A percentile compares a stretch with the other conserved stretches of the same genome.
Conservation (phyloP, 2,113 vertebrate species). For the Sporophila hypoxantha region DNA sequence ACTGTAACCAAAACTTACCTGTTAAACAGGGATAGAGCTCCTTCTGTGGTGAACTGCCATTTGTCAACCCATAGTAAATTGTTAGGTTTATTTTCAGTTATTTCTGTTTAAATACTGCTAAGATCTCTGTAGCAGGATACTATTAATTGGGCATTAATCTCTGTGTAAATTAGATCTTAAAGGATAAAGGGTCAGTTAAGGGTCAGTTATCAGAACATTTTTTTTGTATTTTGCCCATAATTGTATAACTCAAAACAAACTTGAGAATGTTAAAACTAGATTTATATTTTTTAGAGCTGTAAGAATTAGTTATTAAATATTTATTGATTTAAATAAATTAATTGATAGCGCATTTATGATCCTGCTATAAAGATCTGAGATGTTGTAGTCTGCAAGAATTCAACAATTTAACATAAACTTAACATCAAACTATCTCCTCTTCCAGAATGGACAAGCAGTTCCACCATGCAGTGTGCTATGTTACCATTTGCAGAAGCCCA, state of each 20-base stretch:
- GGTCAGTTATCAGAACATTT: background rate
- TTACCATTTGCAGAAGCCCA: conserved; percentile 67
- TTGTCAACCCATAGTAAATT: background rate
- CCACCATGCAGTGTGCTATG: background rate
- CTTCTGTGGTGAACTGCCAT: background rate
- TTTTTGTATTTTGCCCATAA: background rate
- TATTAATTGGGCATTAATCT: background rate
- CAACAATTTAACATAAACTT: background rate
- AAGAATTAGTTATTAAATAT: background rate
- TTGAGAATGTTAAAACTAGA: background rate
- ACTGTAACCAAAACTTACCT: background rate
- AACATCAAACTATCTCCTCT: background rate
- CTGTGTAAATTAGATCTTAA: background rate
- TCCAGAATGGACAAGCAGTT: background rate
- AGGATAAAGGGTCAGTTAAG: background rate
- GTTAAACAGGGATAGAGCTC: background rate
- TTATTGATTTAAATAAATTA: background rate
- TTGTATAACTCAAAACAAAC: background rate
- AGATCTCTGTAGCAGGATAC: background rate
- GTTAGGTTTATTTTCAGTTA: background rate
- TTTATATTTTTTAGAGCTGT: conserved; percentile 4
- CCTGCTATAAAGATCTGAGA: background rate
- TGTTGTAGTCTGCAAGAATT: background rate
- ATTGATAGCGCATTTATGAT: background rate
- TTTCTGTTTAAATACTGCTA: background rate